Conservation (phyloP, 2,113 vertebrate species). For the Syngnathoides biaculeatus region DNA sequence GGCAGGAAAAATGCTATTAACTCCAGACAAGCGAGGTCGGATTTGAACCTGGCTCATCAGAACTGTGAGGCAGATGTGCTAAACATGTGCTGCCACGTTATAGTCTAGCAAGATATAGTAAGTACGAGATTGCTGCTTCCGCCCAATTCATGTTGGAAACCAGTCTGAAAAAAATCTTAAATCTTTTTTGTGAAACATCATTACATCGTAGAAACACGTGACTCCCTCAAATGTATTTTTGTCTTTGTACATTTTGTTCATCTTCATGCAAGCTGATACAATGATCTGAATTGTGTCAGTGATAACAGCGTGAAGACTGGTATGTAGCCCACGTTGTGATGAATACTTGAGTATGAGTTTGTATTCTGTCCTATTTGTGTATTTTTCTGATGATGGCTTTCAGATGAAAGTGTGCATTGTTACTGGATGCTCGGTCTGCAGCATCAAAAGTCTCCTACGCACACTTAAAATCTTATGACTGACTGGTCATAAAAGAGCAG, state of each 20-base stretch:
- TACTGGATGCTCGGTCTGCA: neutral
- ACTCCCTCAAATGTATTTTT: neutral
- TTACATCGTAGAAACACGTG: neutral
- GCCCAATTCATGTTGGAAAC: neutral
- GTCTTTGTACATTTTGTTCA: neutral
- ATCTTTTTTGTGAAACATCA: neutral
- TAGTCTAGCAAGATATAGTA: no score
- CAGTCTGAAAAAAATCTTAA: neutral
- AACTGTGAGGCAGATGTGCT: no score
- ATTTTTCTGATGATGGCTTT: constrained; percentile 21
- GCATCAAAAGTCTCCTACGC: neutral
- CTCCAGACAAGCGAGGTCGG: no score
- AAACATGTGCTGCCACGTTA: no score
- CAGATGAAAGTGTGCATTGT: constrained; percentile 33
- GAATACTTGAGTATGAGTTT: constrained; percentile 25
- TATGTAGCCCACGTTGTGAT: constrained; percentile 21
- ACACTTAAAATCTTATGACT: constrained; percentile 8
- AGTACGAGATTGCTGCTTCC: neutral
- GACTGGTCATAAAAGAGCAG: no score
- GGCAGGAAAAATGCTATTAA: no score
- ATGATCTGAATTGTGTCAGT: neutral
- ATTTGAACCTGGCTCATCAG: no score
- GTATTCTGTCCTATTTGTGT: constrained; percentile 40
- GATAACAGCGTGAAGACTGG: constrained; percentile 9
- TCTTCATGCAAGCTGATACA: neutral